phyloP scores from a whole-genome alignment of 2,888 invertebrate species.

The Apotomis betuletana region DNA sequence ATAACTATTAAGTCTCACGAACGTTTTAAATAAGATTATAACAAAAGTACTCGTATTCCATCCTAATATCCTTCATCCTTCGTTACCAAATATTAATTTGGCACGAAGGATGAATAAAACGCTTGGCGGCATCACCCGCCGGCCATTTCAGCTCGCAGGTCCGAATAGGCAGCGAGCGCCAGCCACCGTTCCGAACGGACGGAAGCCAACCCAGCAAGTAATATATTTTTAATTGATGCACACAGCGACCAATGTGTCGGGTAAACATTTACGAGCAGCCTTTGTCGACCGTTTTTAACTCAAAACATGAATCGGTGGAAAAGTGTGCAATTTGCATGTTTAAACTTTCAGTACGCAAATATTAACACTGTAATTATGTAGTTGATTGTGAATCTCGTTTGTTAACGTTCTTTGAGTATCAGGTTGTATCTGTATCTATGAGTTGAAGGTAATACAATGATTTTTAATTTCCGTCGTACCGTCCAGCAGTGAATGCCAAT shows the following conservation, averaged over 20 bases:
- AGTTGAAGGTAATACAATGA: constrained; percentile 66
- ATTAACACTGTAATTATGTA: constrained; percentile 73
- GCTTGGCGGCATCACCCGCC: neutral
- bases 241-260: constrained; percentile 71
- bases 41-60: no score
- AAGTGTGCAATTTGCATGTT: constrained; percentile 77
- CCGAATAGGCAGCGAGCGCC: constrained; percentile 22
- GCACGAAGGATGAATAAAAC: neutral
- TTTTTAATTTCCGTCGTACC: constrained; percentile 73
- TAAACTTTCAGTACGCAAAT: constrained; percentile 72
- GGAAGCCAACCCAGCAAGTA: constrained; percentile 70
- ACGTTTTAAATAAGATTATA: no score
- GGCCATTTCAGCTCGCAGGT: constrained; percentile 13
- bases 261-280: constrained; percentile 77
- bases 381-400: constrained; percentile 63
- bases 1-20: no score
- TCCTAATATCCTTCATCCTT: no score
- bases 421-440: constrained; percentile 21
- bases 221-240: constrained; percentile 82
- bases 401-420: constrained; percentile 40
- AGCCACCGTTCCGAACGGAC: constrained; percentile 55
- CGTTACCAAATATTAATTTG: no score
- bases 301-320: constrained; percentile 77
- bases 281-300: constrained; percentile 75
- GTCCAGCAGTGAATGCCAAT: constrained; percentile 77